Conservation (phyloP, 2,888 invertebrate species). For the Ectemnius continuus region DNA sequence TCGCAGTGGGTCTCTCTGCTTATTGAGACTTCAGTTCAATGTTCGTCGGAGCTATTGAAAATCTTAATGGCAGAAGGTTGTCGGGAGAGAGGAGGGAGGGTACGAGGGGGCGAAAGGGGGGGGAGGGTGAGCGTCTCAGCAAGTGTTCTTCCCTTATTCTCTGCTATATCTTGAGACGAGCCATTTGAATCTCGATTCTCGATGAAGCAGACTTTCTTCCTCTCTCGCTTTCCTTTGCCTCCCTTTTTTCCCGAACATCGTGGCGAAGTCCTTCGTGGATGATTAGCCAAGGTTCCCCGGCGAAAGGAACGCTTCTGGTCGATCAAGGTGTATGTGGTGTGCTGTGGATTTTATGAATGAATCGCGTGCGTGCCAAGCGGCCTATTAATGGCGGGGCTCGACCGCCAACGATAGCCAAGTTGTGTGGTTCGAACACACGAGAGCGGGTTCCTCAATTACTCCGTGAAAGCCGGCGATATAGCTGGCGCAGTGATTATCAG, state of each 20-base stretch:
- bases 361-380: constrained; percentile 72
- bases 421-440: constrained; percentile 60
- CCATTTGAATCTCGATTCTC: background rate
- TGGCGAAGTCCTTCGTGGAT: background rate
- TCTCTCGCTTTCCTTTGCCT: constrained; percentile 1
- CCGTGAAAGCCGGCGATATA: constrained; percentile 54
- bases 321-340: background rate
- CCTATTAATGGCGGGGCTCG: constrained; percentile 64
- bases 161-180: too few species aligned
- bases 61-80: too few species aligned
- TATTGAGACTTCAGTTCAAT: too few species aligned
- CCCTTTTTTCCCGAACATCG: background rate
- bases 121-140: too few species aligned
- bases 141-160: too few species aligned
- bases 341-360: constrained; percentile 70
- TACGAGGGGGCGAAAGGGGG: too few species aligned
- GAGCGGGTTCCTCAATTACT: constrained; percentile 65
- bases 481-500: constrained; percentile 62
- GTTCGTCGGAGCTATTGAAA: too few species aligned
- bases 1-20: too few species aligned
- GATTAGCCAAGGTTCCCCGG: background rate
- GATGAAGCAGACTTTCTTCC: background rate
- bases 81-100: too few species aligned
- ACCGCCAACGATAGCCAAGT: constrained; percentile 62
- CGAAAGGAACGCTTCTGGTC: background rate